Conservation (phyloP, 2,888 invertebrate genomes). For the Cheilosia vulpina region DNA sequence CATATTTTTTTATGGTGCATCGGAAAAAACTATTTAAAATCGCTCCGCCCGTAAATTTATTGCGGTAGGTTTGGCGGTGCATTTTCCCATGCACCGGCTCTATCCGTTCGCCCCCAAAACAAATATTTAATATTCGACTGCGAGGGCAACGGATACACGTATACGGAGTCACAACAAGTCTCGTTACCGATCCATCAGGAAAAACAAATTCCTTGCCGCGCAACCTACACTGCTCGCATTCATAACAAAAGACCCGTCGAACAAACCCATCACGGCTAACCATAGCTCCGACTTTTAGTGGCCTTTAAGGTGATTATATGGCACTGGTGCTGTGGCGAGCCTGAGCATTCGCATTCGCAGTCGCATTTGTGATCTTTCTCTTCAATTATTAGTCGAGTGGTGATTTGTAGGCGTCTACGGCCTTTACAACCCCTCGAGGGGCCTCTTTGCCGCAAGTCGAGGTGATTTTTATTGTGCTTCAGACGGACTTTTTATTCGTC, state of each 20-base stretch:
- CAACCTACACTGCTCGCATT: not conserved
- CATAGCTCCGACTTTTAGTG: constrained; percentile 65
- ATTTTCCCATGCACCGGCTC: not conserved
- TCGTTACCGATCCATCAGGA: too few species aligned
- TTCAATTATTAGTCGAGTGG: constrained; percentile 70
- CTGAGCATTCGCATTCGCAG: constrained; percentile 43
- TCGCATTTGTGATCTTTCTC: constrained; percentile 48
- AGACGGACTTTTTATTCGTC: constrained; percentile 26
- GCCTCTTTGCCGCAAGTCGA: constrained; percentile 14
- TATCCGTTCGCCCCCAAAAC: constrained; percentile 11
- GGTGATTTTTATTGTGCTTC: constrained; percentile 57
- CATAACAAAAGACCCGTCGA: constrained; percentile 22
- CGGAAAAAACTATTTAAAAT: not conserved
- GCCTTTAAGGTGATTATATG: constrained; percentile 72
- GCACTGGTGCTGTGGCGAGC: constrained; percentile 54
- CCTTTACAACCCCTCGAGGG: constrained; percentile 62
- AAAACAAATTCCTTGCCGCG: too few species aligned
- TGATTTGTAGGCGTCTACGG: constrained; percentile 67
- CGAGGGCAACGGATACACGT: not conserved
- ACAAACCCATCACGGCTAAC: constrained; percentile 32
- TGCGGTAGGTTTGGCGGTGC: not conserved
- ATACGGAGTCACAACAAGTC: too few species aligned
- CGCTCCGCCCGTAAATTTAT: not conserved
- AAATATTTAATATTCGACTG: constrained; percentile 14
- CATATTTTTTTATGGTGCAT: too few species aligned